Base-by-base conservation (phyloP, 64 coral and sea anemone species). In the Exaiptasia diaphana region DNA sequence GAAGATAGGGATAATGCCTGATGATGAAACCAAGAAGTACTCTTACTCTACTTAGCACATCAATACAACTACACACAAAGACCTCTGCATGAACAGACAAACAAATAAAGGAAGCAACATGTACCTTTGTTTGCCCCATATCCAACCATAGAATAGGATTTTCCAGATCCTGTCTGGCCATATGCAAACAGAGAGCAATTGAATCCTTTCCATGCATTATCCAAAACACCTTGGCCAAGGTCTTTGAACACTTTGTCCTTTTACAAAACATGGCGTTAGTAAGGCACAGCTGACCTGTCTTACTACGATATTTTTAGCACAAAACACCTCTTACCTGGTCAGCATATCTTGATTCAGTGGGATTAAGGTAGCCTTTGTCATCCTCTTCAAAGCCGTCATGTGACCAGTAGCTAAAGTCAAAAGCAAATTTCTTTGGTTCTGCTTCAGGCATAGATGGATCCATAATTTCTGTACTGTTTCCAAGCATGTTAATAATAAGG, bases 141-240 rank as follows among this genome's bases (percentile, higher is more conserved):
- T 30, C 92, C 87, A 77, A 96, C 92, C 81, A 96, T 96, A 5
- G 92, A 96, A 71, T 96, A 96, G 0, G 92, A 96, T 53, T 96
- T 96, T 7, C 92, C 92, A 67, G 92, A 96, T 22, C 92, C 92
- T 50, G 92, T 96, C 53, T 96, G 92, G 34, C 87, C 92, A 61
- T 96, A 96, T 23, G 87, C 92, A 96, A 96, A 96, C 67, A 96
- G 61, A 4, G 92, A 96, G 30, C 92, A 96, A 82, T 96, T 96
- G 40, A 90, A 96, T 2, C 92, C 92, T 50, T 96, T 90, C 92
- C 92, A 96, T 7, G 92, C 76, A 90, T 96, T 96, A 12, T 67
- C 68, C 45, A 96, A 75, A 0, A 96, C 87, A 68, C 92, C 92
- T 32, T 41, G 57, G 1, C 92, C 92, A 67, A 96, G 75, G 38